These are phyloP conservation scores for Sparus aurata DNA, from an alignment of 2,797 vertebrate species.

Conservation along the genomic window DNA sequence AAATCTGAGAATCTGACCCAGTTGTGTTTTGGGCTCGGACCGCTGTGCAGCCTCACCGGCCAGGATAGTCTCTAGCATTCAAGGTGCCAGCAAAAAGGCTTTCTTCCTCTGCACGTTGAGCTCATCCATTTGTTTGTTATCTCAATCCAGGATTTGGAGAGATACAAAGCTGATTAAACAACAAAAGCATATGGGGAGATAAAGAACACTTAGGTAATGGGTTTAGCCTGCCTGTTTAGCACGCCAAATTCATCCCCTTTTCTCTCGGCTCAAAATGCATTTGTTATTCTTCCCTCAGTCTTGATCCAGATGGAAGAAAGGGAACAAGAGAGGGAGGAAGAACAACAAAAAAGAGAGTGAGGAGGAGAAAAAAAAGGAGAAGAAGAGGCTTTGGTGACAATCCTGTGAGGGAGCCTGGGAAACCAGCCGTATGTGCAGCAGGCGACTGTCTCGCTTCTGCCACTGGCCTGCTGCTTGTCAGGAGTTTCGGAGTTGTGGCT, in stretches of 20 bases:
- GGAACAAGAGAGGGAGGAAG: slow-evolving; percentile 57
- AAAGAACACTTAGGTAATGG: slow-evolving; percentile 92
- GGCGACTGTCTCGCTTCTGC: background rate
- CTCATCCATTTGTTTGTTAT: slow-evolving; percentile 91
- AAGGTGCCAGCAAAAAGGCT: slow-evolving; percentile 78
- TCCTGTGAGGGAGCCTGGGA: slow-evolving; percentile 58
- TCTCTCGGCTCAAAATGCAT: slow-evolving; percentile 83
- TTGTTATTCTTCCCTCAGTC: slow-evolving; percentile 84
- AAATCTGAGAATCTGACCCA: slow-evolving; percentile 48
- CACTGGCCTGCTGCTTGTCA: background rate
- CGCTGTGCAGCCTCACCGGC: slow-evolving; percentile 47
- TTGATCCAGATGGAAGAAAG: slow-evolving; percentile 77
- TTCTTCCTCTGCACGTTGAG: slow-evolving; percentile 77
- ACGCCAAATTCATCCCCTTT: slow-evolving; percentile 83
- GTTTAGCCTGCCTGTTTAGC: slow-evolving; percentile 87
- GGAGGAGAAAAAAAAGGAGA: slow-evolving; percentile 38
- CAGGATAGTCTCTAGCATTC: slow-evolving; percentile 38
- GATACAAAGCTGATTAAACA: slow-evolving; percentile 93
- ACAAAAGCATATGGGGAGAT: slow-evolving; percentile 90
- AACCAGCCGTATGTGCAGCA: slow-evolving; percentile 43
- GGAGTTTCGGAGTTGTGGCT: background rate
- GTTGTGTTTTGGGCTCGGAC: slow-evolving; percentile 63
- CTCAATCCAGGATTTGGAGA: slow-evolving; percentile 90
- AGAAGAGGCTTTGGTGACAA: slow-evolving; percentile 60
- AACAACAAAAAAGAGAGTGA: slow-evolving; percentile 42